Base-by-base conservation (phyloP, 1,140 invertebrate genomes). In the Lepidurus apus region DNA sequence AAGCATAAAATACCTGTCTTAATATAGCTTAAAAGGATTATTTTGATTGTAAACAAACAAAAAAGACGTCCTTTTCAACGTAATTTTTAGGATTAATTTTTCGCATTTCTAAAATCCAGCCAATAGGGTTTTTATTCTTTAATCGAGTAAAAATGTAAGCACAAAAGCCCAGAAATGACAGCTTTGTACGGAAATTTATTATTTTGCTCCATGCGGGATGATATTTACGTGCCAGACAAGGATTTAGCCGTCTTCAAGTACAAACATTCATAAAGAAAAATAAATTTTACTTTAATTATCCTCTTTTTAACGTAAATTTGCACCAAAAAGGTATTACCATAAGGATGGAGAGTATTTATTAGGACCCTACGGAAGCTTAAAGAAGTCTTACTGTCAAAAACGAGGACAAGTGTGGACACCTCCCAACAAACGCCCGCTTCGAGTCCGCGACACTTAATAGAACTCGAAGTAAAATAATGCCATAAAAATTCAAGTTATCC, bases 241-340 rank as follows among this genome's bases (percentile, higher is more conserved):
- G 53, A 65, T 65, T 65, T 65, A 65, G 53, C 53, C 17, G 53
- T 21, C 21, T 65, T 65, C 53, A 65, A 65, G 53, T 65, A 65
- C 3, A 13, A 17, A 21, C 17, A 65, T 65, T 65, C 0, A 65
- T 17, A 47, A 10, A 7, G 1, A 17, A 47, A 47, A 47, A 47
- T 47, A 47, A 1, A 11, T 47, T 47, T 1, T 65, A n/a, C 13
- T 65, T 11, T n/a, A 9, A 13, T 13, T 65, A 26, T 26, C 26
- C 11, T 65, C 47, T 65, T 13, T 53, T 13, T 11, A 13, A 65
- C 11, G 11, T 65, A 13, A 4, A 34, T 34, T 34, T 0, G 34
- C 34, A 34, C 34, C 34, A 0, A 34, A 34, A 34, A 65, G 53
- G 53, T 65, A 65, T 65, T 65, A 21, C 1, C 53, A 65, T 17